These are phyloP conservation scores for Periplaneta americana DNA, from an alignment of 1,140 invertebrate genomes.

Conservation along the genomic window DNA sequence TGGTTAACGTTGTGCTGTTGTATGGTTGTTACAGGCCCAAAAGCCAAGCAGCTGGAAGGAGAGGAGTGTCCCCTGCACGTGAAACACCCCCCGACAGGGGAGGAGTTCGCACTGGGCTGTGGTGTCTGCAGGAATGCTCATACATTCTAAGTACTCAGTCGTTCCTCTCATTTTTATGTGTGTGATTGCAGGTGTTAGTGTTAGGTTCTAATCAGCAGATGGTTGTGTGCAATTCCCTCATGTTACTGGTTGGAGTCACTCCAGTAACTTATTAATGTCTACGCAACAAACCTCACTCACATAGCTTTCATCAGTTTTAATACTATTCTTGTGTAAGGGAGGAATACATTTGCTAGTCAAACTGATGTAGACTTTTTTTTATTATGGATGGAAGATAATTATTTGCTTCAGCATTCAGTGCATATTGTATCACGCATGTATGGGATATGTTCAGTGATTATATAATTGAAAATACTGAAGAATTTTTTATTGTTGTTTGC, in stretches of 20 bases:
- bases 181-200: background rate
- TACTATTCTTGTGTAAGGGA: background rate
- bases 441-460: background rate
- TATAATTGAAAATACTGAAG: background rate
- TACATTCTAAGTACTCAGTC: slow-evolving; percentile 63
- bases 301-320: background rate
- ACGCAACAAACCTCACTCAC: background rate
- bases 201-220: background rate
- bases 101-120: slow-evolving; percentile 97
- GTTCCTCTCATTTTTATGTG: background rate
- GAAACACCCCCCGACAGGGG: slow-evolving; percentile 92
- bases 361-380: background rate
- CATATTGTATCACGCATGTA: background rate
- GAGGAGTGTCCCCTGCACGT: slow-evolving; percentile 95
- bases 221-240: background rate
- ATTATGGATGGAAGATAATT: background rate
- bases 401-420: background rate
- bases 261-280: background rate
- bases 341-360: background rate
- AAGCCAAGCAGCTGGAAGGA: slow-evolving; percentile 85
- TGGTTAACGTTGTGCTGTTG: slow-evolving; percentile 2
- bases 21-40: slow-evolving; percentile 62
- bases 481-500: background rate
- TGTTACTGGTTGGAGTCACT: background rate
- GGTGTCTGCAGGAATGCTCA: slow-evolving; percentile 96